Percentiles rank a stretch among this genome's conserved stretches.
phyloP scores from a whole-genome alignment of 2,797 vertebrate genomes.

The Agapornis canus region DNA sequence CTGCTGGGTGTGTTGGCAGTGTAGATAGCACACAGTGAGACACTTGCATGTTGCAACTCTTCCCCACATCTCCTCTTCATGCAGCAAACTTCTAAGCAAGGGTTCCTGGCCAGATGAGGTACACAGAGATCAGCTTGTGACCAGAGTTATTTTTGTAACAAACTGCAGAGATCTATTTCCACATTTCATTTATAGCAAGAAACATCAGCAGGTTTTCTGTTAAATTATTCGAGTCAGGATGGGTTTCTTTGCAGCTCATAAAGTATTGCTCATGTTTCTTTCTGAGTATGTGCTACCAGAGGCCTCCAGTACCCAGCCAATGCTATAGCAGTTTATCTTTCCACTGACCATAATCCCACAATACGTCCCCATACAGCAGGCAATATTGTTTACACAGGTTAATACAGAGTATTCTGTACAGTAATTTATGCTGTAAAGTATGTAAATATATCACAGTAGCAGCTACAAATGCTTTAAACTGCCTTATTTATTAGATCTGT shows the following conservation, averaged over 20 bases:
- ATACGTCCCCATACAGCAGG: not conserved
- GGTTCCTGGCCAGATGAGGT: not conserved
- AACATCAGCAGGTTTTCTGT: not conserved
- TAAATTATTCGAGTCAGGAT: not conserved
- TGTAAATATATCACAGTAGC: slow-evolving; percentile 48
- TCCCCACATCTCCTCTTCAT: not conserved
- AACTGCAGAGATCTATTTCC: not conserved
- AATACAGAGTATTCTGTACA: slow-evolving; percentile 45
- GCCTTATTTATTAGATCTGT: slow-evolving; percentile 52
- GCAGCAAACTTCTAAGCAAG: rapidly evolving
- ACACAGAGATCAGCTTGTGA: not conserved
- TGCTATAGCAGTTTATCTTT: slow-evolving; percentile 9
- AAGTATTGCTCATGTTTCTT: not conserved
- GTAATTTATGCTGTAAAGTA: slow-evolving; percentile 73
- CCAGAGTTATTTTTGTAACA: not conserved
- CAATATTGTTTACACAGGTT: slow-evolving; percentile 43
- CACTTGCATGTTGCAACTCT: rapidly evolving
- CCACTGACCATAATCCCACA: not conserved
- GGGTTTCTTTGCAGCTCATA: not conserved
- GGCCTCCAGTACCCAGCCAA: not conserved
- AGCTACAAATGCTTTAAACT: slow-evolving; percentile 53
- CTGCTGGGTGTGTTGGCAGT: rapidly evolving
- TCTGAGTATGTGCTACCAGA: not conserved
- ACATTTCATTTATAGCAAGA: not conserved
- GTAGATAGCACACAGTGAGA: rapidly evolving